These are phyloP conservation scores for Cheirogaleus major DNA, from an alignment of 2,797 vertebrate genomes.

Conservation along the genomic window DNA sequence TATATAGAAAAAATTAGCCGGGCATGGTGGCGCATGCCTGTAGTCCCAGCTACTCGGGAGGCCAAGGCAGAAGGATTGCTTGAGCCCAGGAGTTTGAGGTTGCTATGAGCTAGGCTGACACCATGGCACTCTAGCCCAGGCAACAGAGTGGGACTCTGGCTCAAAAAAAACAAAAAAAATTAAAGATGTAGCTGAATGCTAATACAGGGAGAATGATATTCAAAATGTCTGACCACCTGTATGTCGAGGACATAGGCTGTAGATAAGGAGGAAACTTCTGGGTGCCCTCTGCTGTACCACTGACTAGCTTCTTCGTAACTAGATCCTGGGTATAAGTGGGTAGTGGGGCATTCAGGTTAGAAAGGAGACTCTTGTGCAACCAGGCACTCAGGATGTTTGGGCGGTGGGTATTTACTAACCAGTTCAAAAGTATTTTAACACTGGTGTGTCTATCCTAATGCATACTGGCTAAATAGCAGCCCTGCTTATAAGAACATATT, in stretches of 20 bases:
- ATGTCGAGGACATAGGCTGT: not conserved
- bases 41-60: no score
- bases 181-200: not conserved
- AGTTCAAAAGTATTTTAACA: not conserved
- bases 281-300: not conserved
- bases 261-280: not conserved
- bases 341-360: not conserved
- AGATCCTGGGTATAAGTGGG: not conserved
- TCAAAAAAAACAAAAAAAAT: no score
- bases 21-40: no score
- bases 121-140: no score
- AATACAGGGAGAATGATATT: not conserved
- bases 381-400: not conserved
- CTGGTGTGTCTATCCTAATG: not conserved
- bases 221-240: not conserved
- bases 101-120: no score
- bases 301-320: not conserved
- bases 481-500: not conserved
- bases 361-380: not conserved
- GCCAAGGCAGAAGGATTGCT: no score
- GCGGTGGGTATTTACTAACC: not conserved
- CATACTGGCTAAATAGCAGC: not conserved
- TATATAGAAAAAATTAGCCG: no score
- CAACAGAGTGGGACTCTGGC: no score
- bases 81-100: no score